phyloP scores from a whole-genome alignment of 2,888 invertebrate species.

The Platycheirus albimanus region DNA sequence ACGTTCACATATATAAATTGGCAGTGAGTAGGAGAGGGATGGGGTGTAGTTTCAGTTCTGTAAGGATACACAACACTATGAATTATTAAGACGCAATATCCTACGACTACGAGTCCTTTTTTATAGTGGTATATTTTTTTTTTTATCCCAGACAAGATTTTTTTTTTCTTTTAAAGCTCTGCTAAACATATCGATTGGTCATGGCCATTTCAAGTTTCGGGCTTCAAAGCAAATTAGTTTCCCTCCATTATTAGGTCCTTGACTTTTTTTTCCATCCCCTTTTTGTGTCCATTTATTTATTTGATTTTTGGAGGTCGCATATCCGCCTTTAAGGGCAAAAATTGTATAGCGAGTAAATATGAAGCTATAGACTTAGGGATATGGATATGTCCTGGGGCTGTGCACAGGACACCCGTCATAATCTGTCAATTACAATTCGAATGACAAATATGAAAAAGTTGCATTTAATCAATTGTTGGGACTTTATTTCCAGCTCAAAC shows the following conservation, averaged over 20 bases:
- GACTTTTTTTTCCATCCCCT: constrained; percentile 22
- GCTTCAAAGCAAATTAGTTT: constrained; percentile 35
- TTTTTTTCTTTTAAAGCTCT: constrained; percentile 32
- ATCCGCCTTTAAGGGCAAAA: constrained; percentile 39
- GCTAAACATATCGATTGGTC: constrained; percentile 63
- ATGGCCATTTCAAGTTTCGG: constrained; percentile 44
- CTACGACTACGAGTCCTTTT: no score
- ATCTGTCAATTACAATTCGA: neutral
- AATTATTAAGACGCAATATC: constrained; percentile 65
- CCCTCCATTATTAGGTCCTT: constrained; percentile 21
- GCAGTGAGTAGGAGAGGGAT: no score
- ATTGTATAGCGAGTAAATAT: constrained; percentile 58
- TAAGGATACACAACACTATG: constrained; percentile 26
- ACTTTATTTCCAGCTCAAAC: constrained; percentile 5
- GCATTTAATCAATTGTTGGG: constrained; percentile 19
- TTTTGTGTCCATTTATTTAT: constrained; percentile 44
- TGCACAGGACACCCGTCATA: neutral
- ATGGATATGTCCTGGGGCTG: constrained; percentile 6
- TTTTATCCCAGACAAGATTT: neutral
- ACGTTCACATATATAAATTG: no score
- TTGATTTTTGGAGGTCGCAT: constrained; percentile 53
- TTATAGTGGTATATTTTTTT: no score
- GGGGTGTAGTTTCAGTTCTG: neutral
- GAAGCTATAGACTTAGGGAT: neutral
- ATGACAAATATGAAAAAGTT: neutral